Percentiles rank a stretch among this genome's conserved stretches.
Evolutionary conservation across 2,113 vertebrate genomes (phyloP).

Genomic region (Dromiciops gliroides): DNA sequence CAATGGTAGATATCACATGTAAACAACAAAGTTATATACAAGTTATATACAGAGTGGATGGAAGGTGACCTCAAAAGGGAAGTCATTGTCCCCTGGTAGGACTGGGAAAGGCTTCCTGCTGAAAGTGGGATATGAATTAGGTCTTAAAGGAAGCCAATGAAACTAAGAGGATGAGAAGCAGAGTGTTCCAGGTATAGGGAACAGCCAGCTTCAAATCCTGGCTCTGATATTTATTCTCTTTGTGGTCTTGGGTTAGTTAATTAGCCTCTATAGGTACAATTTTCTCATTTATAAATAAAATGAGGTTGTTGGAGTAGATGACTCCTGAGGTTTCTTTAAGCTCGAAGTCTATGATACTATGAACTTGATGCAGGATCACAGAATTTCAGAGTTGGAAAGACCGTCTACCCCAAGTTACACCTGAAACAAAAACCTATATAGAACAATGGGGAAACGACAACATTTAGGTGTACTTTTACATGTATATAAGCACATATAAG

Average conservation of each 20-base stretch:
- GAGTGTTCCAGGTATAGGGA: too few species aligned
- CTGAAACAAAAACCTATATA: neutral
- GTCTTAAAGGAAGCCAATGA: neutral
- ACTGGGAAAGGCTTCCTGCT: neutral
- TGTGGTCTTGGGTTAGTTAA: too few species aligned
- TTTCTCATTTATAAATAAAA: too few species aligned
- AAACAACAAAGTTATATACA: neutral
- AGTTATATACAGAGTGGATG: neutral
- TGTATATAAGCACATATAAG: slow-evolving; percentile 1
- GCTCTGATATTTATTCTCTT: neutral
- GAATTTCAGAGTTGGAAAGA: neutral
- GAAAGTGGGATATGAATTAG: neutral
- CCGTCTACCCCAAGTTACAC: neutral
- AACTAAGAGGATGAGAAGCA: too few species aligned
- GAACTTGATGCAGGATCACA: neutral
- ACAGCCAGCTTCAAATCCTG: too few species aligned
- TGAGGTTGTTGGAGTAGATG: too few species aligned
- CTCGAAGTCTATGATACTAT: neutral
- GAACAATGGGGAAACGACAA: neutral
- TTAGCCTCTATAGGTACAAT: too few species aligned
- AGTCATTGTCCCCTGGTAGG: neutral
- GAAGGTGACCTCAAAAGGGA: neutral
- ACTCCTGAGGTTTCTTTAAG: too few species aligned
- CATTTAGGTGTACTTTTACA: slow-evolving; percentile 65
- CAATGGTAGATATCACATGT: neutral